Evolutionary conservation across 2,888 invertebrate species (phyloP).

Genomic region (Bugulina stolonifera): DNA sequence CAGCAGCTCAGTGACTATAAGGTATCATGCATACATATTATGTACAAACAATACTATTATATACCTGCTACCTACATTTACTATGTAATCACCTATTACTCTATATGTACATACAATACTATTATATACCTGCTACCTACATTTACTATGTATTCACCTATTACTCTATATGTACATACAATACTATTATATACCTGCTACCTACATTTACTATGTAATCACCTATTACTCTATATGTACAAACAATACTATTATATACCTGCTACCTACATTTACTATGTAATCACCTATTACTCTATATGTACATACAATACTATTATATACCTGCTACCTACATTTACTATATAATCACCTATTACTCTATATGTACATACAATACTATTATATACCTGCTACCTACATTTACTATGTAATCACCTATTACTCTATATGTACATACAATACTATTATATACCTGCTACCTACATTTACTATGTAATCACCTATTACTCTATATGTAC

Average conservation of each 20-base stretch:
- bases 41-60: neutral
- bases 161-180: neutral
- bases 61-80: neutral
- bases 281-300: neutral
- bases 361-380: neutral
- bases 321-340: neutral
- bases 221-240: neutral
- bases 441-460: neutral
- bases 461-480: too few species aligned
- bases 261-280: too few species aligned
- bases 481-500: neutral
- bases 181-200: neutral
- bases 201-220: too few species aligned
- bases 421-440: neutral
- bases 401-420: too few species aligned
- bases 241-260: neutral
- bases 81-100: neutral
- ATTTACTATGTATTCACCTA: too few species aligned
- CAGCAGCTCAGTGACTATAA: slow-evolving; percentile 49
- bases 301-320: neutral
- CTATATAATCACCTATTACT: neutral
- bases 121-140: neutral
- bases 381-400: neutral
- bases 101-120: neutral
- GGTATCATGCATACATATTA: neutral